Conservation (phyloP, 2,113 vertebrate species). For the Trogon melanurus region DNA sequence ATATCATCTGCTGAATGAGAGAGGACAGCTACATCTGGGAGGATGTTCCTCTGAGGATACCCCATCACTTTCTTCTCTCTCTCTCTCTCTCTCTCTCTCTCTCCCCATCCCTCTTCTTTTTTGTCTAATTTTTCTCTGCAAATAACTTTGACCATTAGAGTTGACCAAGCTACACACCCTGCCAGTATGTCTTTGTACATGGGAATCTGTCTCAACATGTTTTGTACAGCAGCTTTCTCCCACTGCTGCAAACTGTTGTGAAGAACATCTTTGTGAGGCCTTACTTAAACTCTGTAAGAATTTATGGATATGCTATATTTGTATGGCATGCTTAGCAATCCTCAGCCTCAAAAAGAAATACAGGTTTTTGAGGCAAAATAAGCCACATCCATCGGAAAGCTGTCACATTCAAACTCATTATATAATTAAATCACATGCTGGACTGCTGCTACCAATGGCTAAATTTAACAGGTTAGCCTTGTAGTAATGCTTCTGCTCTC, state of each 20-base stretch:
- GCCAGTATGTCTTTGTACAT: background rate
- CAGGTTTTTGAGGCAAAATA: background rate
- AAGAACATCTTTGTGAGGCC: background rate
- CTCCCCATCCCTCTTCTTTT: rapidly evolving
- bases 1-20: background rate
- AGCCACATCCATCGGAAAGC: background rate
- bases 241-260: background rate
- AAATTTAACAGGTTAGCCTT: background rate
- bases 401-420: background rate
- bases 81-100: too few species aligned
- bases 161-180: background rate
- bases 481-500: background rate
- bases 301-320: background rate
- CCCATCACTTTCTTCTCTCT: background rate
- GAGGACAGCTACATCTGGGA: background rate
- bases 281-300: background rate
- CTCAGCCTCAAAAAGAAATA: background rate
- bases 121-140: background rate
- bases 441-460: background rate
- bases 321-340: background rate
- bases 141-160: background rate
- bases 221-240: background rate
- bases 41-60: background rate
- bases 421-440: background rate
- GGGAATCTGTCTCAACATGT: background rate